Percentiles rank a stretch among this genome's conserved stretches.
Conservation (phyloP, 2,797 vertebrate genomes). For the Sternotherus odoratus region DNA sequence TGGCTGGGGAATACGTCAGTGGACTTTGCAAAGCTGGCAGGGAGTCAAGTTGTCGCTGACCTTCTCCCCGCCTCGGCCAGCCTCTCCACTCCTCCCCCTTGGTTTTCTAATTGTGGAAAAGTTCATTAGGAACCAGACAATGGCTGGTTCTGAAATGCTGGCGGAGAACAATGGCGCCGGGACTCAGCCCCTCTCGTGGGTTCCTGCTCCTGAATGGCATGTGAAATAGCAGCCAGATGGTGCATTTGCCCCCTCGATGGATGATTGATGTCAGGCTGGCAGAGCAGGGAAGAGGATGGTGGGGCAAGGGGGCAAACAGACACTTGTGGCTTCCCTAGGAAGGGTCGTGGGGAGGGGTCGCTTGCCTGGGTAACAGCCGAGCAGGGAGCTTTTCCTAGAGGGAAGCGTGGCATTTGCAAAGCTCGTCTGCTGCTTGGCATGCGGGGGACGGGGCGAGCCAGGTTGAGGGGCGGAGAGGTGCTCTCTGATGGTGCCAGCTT, state of each 20-base stretch:
- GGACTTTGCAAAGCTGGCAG: slow-evolving; percentile 1
- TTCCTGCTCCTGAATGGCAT: slow-evolving; percentile 83
- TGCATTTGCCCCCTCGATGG: slow-evolving; percentile 82
- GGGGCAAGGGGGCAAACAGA: not conserved
- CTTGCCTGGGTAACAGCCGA: not conserved
- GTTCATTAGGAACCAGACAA: slow-evolving; percentile 65
- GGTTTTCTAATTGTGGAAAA: slow-evolving; percentile 63
- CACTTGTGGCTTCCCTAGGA: not conserved
- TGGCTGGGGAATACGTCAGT: not conserved
- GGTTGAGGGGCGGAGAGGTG: not conserved
- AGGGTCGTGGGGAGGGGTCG: slow-evolving; percentile 51
- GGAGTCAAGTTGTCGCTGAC: slow-evolving; percentile 25
- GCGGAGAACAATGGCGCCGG: slow-evolving; percentile 87
- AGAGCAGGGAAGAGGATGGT: not conserved
- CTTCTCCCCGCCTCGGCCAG: not conserved
- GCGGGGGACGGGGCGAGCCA: not conserved
- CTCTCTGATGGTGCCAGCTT: not conserved
- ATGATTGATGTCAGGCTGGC: slow-evolving; percentile 84
- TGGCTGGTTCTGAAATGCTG: slow-evolving; percentile 82
- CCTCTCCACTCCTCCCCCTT: not conserved
- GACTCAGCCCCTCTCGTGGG: slow-evolving; percentile 72
- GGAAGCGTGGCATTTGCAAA: not conserved
- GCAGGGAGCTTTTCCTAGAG: not conserved
- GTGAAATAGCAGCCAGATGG: slow-evolving; percentile 86
- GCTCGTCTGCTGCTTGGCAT: not conserved